Base-by-base conservation (phyloP, 2,797 vertebrate genomes). In the Ctenosaura bakeri region DNA sequence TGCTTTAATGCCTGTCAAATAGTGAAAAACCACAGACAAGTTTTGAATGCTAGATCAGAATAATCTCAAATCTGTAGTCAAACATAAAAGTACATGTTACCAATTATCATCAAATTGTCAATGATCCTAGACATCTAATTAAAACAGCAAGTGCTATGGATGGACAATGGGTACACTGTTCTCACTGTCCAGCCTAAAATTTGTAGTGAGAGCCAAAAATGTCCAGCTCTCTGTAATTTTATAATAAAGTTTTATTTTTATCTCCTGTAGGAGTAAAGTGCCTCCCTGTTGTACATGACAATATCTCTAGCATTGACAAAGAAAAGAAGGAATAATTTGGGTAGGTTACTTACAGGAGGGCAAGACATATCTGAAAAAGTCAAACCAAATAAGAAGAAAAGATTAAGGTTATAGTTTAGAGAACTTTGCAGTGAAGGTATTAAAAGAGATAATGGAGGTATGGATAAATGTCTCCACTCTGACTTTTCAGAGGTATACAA, bases 21-120 rank as follows among this genome's bases (percentile, higher is more conserved):
- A 52, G 76, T 38, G 12, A 4, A 69, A 38, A 59, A 22, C 13
- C 0, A 59, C 3, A 85, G 56, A 77, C n/a, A 91, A 29, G 20
- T 50, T 77, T 71, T 87, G 69, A 92, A 24, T 79, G n/a, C 38
- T 14, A 29, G 71, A 81, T 7, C 66, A 87, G 80, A 83, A 85
- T 74, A 83, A 85, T 78, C 8, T n/a, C 38, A 92, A 32, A 32
- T 89, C 4, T 0, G 0, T 80, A 4, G 46, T 73, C 0, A 22
- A 80, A 85, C 84, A 76, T 9, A 18, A 29, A 52, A 46, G 62
- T n/a, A 84, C 14, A 35, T 73, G 54, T 46, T 85, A 69, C 29
- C 29, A 69, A 69, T 32, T 69, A 16, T 69, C 4, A 69, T 69
- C 66, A 29, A 69, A 69, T 13, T 69, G 66, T 69, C 66, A 32